These are phyloP conservation scores for Parascotia fuliginaria DNA, from an alignment of 2,888 invertebrate species.

Conservation along the genomic window DNA sequence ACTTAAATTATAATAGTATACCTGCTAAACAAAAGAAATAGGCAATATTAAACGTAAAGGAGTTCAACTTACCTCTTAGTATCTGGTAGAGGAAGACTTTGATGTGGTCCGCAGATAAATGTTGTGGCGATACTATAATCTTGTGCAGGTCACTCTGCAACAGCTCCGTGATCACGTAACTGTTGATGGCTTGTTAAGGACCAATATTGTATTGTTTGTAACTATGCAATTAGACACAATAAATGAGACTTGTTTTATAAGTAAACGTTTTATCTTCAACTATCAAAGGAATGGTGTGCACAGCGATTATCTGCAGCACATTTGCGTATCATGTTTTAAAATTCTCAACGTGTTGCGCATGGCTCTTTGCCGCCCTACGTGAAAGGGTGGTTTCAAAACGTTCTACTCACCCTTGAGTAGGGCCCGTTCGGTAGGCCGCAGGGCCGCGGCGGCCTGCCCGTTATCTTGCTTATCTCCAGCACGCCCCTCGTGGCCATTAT, in stretches of 20 bases:
- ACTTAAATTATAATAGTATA: too few relatives aligned
- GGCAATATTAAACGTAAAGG: too few relatives aligned
- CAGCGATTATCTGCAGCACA: constrained; percentile 10
- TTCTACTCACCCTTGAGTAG: constrained; percentile 22
- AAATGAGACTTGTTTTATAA: not conserved
- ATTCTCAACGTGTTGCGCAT: constrained; percentile 3
- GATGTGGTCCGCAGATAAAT: constrained; percentile 99
- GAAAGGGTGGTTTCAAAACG: constrained; percentile 29
- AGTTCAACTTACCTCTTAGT: constrained; percentile 93
- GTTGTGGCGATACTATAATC: constrained; percentile 99
- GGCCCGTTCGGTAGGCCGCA: constrained; percentile 28
- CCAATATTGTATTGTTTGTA: too few relatives aligned
- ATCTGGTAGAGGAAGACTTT: constrained; percentile 99
- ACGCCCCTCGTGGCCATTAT: constrained; percentile 62
- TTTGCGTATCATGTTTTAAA: constrained; percentile 14
- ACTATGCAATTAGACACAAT: too few relatives aligned
- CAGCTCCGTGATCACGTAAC: constrained; percentile 99
- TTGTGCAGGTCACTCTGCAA: constrained; percentile 99
- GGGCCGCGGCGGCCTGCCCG: constrained; percentile 25
- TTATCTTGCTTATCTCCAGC: constrained; percentile 62
- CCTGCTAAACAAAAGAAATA: not conserved
- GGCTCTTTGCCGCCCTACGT: constrained; percentile 23
- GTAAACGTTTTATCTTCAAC: constrained; percentile 3
- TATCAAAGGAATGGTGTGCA: constrained; percentile 3
- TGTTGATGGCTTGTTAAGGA: constrained; percentile 80